phyloP scores from a whole-genome alignment of 2,113 vertebrate species.

The Butastur rufipennis region DNA sequence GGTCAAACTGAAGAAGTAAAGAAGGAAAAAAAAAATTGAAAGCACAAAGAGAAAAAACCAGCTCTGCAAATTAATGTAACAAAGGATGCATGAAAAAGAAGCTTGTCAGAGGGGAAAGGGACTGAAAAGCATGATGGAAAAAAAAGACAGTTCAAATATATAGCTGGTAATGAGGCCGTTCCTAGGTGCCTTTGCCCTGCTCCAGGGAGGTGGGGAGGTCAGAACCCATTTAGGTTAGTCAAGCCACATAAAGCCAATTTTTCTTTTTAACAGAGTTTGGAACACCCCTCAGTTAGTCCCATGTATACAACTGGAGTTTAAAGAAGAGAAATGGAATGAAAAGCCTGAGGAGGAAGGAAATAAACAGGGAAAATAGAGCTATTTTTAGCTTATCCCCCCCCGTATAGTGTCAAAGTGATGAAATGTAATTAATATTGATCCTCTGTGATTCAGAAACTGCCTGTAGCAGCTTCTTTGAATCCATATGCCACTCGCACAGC shows the following conservation, averaged over 20 bases:
- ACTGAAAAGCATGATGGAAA: background rate
- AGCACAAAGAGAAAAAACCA: background rate
- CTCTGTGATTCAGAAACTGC: slow-evolving; percentile 22
- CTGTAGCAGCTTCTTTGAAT: background rate
- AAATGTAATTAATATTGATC: slow-evolving; percentile 38
- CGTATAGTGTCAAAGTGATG: background rate
- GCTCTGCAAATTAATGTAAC: background rate
- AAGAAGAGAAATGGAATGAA: background rate
- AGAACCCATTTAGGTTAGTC: background rate
- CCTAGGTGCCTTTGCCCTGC: background rate
- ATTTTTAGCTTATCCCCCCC: background rate
- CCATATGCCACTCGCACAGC: background rate
- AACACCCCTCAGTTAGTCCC: background rate
- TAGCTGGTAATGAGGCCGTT: background rate
- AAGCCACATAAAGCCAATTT: background rate
- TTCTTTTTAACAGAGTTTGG: background rate
- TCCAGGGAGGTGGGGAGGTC: background rate
- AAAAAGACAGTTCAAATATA: background rate
- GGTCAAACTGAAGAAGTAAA: background rate
- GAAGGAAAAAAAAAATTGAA: background rate
- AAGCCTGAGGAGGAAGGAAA: background rate
- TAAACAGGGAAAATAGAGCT: background rate
- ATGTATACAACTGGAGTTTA: background rate
- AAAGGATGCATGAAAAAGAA: background rate
- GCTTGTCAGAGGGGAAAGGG: background rate